phyloP scores from a whole-genome alignment of 1,140 invertebrate species.

The Conus betulinus region DNA sequence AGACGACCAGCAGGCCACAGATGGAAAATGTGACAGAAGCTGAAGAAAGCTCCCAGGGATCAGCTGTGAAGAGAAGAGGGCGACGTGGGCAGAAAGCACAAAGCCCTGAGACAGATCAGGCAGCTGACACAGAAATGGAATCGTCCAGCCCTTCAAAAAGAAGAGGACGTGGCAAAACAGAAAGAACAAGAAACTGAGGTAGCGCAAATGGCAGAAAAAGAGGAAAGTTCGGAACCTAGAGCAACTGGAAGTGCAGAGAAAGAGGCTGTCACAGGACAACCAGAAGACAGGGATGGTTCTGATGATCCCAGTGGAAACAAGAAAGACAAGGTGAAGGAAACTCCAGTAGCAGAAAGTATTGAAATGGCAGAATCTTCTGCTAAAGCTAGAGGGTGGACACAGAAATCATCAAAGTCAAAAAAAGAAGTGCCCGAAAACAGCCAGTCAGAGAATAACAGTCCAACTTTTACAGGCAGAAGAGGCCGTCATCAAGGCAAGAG shows the following conservation, averaged over 20 bases:
- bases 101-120: neutral
- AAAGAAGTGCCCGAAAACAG: neutral
- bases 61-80: neutral
- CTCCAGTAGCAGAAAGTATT: neutral
- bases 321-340: neutral
- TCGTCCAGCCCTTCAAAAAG: neutral
- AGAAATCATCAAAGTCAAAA: neutral
- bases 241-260: neutral
- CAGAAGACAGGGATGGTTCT: neutral
- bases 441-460: neutral
- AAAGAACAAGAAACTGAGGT: slow-evolving; percentile 12
- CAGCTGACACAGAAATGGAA: slow-evolving; percentile 12
- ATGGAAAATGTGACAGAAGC: neutral
- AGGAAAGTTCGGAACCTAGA: neutral
- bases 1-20: neutral
- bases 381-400: neutral
- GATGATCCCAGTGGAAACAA: neutral
- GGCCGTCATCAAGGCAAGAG: neutral
- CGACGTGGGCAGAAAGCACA: neutral
- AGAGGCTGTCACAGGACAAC: neutral
- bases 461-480: neutral
- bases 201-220: neutral
- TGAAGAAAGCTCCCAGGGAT: neutral
- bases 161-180: slow-evolving; percentile 1
- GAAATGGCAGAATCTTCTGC: neutral